Percentiles rank a stretch among this genome's conserved stretches.
phyloP scores from a whole-genome alignment of 2,888 invertebrate species.

The Timandra comae region DNA sequence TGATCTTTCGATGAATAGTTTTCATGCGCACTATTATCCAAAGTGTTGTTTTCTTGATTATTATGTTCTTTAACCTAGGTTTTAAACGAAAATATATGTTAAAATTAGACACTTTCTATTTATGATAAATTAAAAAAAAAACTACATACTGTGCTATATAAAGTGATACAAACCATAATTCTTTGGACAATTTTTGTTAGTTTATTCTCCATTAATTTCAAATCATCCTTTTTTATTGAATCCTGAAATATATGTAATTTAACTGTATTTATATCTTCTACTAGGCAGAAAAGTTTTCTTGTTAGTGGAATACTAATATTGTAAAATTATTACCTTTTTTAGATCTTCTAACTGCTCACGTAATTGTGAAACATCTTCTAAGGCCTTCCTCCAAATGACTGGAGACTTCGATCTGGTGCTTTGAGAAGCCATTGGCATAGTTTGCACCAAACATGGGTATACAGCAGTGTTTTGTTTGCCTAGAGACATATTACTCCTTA shows the following conservation, averaged over 20 bases:
- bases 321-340: constrained; percentile 51
- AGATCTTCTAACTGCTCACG: constrained; percentile 44
- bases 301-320: too few relatives aligned
- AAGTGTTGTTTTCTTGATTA: too few relatives aligned
- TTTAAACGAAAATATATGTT: too few relatives aligned
- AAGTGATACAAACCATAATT: constrained; percentile 36
- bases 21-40: too few relatives aligned
- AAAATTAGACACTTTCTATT: too few relatives aligned
- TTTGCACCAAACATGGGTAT: constrained; percentile 33
- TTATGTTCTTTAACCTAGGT: too few relatives aligned
- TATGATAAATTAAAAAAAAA: too few relatives aligned
- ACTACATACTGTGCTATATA: too few relatives aligned
- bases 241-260: constrained; percentile 24
- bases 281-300: too few relatives aligned
- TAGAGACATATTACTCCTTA: too few relatives aligned
- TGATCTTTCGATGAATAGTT: too few relatives aligned
- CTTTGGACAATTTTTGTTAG: constrained; percentile 41
- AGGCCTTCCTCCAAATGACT: constrained; percentile 34
- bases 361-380: constrained; percentile 43
- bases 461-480: constrained; percentile 16
- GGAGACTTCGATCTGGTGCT: constrained; percentile 13
- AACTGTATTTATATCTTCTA: not conserved
- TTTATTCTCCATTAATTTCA: constrained; percentile 51
- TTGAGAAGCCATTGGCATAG: too few relatives aligned
- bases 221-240: constrained; percentile 47